These are phyloP conservation scores for Macropus fuliginosus DNA, from an alignment of 2,797 vertebrate species.

Conservation along the genomic window DNA sequence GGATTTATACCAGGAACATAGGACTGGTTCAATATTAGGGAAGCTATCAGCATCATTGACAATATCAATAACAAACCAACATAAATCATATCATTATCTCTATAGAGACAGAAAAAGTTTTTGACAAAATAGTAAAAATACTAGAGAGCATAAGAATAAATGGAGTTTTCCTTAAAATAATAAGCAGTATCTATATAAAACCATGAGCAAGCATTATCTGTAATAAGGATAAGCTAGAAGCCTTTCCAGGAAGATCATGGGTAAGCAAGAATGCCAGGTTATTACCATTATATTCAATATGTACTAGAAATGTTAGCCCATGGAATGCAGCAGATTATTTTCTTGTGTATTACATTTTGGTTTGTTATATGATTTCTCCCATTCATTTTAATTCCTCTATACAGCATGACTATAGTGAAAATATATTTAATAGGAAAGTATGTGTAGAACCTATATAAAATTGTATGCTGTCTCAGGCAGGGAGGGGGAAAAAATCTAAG, in stretches of 20 bases:
- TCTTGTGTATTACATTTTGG: no score
- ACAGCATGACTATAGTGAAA: no score
- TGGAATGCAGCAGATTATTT: no score
- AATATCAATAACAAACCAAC: background rate
- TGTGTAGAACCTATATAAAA: no score
- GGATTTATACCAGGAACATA: background rate
- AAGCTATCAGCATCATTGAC: background rate
- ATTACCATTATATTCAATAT: background rate
- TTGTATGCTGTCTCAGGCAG: no score
- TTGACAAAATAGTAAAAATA: background rate
- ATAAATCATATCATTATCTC: background rate
- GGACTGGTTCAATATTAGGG: no score
- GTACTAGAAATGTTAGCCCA: background rate
- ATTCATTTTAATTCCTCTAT: no score
- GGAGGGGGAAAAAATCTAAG: no score
- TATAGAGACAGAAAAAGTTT: background rate
- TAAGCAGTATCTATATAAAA: background rate
- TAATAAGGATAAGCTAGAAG: background rate
- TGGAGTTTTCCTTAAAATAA: background rate
- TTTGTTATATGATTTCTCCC: no score
- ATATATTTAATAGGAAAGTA: no score
- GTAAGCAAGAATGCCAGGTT: background rate
- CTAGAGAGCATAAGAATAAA: background rate
- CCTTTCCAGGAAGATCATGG: background rate
- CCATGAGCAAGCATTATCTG: background rate